Conservation (phyloP, 2,888 invertebrate genomes). For the Latheticus oryzae region DNA sequence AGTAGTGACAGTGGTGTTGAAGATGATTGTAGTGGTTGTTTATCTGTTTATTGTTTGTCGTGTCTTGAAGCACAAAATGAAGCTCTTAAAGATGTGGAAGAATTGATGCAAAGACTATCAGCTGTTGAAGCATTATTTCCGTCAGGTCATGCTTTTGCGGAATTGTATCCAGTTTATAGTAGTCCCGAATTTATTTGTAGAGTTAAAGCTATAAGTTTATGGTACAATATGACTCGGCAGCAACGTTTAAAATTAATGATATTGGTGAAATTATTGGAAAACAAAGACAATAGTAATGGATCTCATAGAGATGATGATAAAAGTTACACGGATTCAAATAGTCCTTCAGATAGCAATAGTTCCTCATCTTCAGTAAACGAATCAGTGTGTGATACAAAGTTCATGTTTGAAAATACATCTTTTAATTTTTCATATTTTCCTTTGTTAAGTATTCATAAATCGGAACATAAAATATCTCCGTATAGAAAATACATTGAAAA, state of each 20-base stretch:
- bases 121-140: slow-evolving; percentile 85
- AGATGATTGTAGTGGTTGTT: slow-evolving; percentile 74
- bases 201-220: slow-evolving; percentile 86
- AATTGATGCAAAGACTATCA: slow-evolving; percentile 79
- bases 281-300: slow-evolving; percentile 57
- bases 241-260: slow-evolving; percentile 84
- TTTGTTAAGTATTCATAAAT: slow-evolving; percentile 34
- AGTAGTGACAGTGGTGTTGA: slow-evolving; percentile 60
- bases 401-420: slow-evolving; percentile 62
- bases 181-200: slow-evolving; percentile 74
- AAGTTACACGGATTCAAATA: slow-evolving; percentile 51
- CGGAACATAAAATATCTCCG: slow-evolving; percentile 54
- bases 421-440: slow-evolving; percentile 62
- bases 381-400: slow-evolving; percentile 48
- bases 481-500: slow-evolving; percentile 86
- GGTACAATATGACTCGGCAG: slow-evolving; percentile 91
- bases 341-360: slow-evolving; percentile 67
- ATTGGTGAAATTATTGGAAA: slow-evolving; percentile 73
- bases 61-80: slow-evolving; percentile 80
- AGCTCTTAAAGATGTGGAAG: slow-evolving; percentile 80
- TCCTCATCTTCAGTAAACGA: slow-evolving; percentile 59
- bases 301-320: slow-evolving; percentile 51
- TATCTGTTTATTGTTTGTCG: slow-evolving; percentile 77
- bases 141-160: slow-evolving; percentile 82
- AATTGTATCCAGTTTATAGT: slow-evolving; percentile 77